Conservation (phyloP, 2,113 vertebrate species). For the Nesoenas mayeri region DNA sequence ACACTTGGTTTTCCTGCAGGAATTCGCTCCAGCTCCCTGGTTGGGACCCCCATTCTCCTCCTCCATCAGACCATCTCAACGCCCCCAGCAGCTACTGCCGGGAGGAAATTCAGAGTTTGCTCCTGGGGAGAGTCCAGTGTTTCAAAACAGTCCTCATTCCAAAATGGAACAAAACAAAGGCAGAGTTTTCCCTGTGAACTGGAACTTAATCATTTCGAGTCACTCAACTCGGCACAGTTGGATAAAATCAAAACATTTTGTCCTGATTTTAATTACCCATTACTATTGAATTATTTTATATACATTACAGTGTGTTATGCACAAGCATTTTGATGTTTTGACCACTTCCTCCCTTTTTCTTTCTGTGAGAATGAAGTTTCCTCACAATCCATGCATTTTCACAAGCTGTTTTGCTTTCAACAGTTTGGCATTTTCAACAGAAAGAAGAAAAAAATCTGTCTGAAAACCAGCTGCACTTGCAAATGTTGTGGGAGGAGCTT, state of each 20-base stretch:
- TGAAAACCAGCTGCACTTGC: constrained; percentile 65
- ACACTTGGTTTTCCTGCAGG: background rate
- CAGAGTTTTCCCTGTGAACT: constrained; percentile 23
- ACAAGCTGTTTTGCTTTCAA: constrained; percentile 65
- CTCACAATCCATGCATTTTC: constrained; percentile 41
- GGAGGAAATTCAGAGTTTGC: background rate
- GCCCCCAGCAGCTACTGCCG: background rate
- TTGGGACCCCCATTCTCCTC: background rate
- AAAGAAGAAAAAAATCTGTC: background rate
- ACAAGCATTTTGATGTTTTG: constrained; percentile 64
- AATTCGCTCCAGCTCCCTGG: background rate
- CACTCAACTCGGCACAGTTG: constrained; percentile 22
- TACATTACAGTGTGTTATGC: constrained; percentile 56
- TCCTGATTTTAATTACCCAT: constrained; percentile 70
- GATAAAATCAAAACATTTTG: constrained; percentile 62
- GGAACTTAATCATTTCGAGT: constrained; percentile 49
- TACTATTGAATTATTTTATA: constrained; percentile 68
- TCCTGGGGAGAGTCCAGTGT: background rate
- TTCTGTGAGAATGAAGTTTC: constrained; percentile 51
- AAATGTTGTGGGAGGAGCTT: constrained; percentile 30
- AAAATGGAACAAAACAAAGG: constrained; percentile 11
- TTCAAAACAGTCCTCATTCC: constrained; percentile 24
- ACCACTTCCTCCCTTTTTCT: constrained; percentile 60
- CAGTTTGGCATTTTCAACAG: constrained; percentile 52
- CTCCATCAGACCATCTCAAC: background rate